These are phyloP conservation scores for Lamprologus speciosus DNA, from an alignment of 2,113 vertebrate genomes.

Conservation along the genomic window DNA sequence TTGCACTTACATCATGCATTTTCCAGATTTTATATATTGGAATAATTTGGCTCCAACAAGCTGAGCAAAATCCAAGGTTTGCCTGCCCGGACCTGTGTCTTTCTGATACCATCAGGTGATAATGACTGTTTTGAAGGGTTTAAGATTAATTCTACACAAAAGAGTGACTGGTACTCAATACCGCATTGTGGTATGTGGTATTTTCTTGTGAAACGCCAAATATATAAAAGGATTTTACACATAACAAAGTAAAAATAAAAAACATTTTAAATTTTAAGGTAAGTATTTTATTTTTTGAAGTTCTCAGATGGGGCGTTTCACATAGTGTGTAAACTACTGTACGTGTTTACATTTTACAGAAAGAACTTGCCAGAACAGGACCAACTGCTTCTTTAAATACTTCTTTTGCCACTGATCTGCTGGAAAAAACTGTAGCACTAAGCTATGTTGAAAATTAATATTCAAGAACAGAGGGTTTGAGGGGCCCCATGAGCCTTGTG, in stretches of 20 bases:
- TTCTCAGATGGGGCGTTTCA: neutral
- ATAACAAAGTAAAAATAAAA: neutral
- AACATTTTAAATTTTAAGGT: neutral
- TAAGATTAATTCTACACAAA: neutral
- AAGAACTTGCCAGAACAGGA: neutral
- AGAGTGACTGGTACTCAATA: neutral
- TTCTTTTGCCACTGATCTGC: neutral
- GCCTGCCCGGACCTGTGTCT: neutral
- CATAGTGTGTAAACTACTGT: neutral
- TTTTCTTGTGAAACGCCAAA: neutral
- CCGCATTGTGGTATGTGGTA: neutral
- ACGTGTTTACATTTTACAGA: neutral
- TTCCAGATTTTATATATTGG: neutral
- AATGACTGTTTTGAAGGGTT: neutral
- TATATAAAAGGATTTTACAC: neutral
- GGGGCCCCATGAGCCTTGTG: neutral
- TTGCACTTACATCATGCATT: neutral
- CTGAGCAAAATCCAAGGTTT: neutral
- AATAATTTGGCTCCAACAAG: neutral
- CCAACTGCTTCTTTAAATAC: neutral
- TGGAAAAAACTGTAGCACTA: neutral
- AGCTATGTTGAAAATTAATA: slow-evolving; percentile 13
- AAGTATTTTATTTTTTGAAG: neutral
- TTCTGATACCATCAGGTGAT: neutral
- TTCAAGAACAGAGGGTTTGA: slow-evolving; percentile 1